Conservation (phyloP, 2,888 invertebrate species). For the Pyrrhia umbra region DNA sequence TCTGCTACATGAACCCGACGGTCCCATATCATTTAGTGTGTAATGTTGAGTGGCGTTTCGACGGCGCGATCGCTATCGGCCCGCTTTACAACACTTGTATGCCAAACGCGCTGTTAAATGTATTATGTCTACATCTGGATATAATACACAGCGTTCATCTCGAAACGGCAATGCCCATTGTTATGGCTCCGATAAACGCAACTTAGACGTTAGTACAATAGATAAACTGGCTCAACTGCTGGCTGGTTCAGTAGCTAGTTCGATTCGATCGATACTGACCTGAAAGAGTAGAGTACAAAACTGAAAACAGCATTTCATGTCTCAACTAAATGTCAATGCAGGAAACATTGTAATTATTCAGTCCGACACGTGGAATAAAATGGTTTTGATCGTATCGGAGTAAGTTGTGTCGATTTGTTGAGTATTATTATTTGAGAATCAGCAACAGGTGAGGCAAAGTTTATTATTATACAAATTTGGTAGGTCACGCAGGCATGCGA, state of each 20-base stretch:
- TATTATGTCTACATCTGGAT: constrained; percentile 43
- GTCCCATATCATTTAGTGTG: constrained; percentile 68
- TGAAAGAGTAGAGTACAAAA: constrained; percentile 21
- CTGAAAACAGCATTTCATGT: constrained; percentile 28
- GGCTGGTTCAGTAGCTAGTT: constrained; percentile 19
- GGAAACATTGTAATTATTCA: constrained; percentile 44
- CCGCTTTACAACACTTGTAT: constrained; percentile 52
- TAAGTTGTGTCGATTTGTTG: constrained; percentile 57
- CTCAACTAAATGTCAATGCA: constrained; percentile 8
- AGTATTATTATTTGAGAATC: constrained; percentile 61
- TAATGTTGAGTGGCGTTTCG: constrained; percentile 77
- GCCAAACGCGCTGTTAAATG: constrained; percentile 43
- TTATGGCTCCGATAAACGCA: constrained; percentile 42
- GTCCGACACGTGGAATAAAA: constrained; percentile 33
- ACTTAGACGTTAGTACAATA: constrained; percentile 47
- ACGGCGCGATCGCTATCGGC: constrained; percentile 66
- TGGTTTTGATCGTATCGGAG: constrained; percentile 40
- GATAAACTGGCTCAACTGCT: constrained; percentile 31
- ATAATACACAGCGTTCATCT: constrained; percentile 28
- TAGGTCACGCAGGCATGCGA: constrained; percentile 69
- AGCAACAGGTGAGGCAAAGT: constrained; percentile 72
- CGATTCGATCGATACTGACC: constrained; percentile 25
- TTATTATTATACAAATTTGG: constrained; percentile 69
- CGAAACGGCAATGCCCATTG: constrained; percentile 56
- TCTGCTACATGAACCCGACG: constrained; percentile 65